Evolutionary conservation across 2,888 invertebrate species (phyloP).

Genomic region (Torymus texanus): DNA sequence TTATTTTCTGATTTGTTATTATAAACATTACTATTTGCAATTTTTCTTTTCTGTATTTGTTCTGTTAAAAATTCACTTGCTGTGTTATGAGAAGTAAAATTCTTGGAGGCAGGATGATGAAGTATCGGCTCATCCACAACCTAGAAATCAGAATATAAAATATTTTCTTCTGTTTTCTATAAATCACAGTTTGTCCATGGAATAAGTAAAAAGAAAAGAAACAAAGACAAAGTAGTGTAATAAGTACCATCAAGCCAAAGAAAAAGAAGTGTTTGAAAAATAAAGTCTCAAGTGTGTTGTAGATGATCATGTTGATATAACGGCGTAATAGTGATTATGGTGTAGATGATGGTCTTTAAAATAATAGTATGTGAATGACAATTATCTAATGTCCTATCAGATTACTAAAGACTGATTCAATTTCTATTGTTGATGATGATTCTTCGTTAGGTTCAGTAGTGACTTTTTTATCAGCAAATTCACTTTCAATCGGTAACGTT

Average conservation of each 20-base stretch:
- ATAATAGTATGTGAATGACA: constrained; percentile 36
- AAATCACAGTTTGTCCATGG: constrained; percentile 43
- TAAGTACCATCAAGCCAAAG: constrained; percentile 52
- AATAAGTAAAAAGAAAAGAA: constrained; percentile 47
- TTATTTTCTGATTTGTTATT: constrained; percentile 43
- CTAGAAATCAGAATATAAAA: constrained; percentile 71
- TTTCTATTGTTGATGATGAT: constrained; percentile 73
- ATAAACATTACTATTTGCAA: constrained; percentile 24
- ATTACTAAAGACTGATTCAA: constrained; percentile 73
- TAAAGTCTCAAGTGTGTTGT: constrained; percentile 49
- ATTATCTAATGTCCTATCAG: constrained; percentile 62
- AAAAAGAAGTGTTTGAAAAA: constrained; percentile 45
- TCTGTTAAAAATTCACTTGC: constrained; percentile 39
- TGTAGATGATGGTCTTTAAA: constrained; percentile 42
- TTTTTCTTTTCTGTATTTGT: constrained; percentile 42
- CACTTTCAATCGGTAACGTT: constrained; percentile 72
- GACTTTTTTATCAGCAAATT: constrained; percentile 65
- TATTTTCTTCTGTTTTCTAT: constrained; percentile 51
- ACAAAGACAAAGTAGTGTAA: constrained; percentile 46
- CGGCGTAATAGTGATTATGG: constrained; percentile 21
- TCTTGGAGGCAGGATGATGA: constrained; percentile 43
- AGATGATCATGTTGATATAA: constrained; percentile 43
- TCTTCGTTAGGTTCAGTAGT: constrained; percentile 69
- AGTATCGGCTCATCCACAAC: constrained; percentile 61
- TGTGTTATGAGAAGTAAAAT: constrained; percentile 40